Evolutionary conservation across 2,888 invertebrate genomes (phyloP), one percentile per base, ranked within the genome.

Genomic region (Marasmarcha lunaedactyla): DNA sequence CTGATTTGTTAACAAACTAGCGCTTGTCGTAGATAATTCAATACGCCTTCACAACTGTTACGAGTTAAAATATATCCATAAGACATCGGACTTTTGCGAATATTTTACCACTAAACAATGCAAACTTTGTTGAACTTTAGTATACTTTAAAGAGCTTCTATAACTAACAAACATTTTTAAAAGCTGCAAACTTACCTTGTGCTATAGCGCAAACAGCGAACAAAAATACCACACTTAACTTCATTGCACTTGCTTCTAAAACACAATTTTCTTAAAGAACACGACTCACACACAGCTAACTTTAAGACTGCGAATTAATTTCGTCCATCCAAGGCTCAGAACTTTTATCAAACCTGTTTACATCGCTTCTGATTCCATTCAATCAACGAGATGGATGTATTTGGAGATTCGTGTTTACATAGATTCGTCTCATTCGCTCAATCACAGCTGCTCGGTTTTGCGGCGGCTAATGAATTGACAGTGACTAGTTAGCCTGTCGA

Each of bases 171-270:
- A n/a, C n/a, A n/a, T n/a, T n/a, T n/a, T n/a, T n/a, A n/a, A n/a
- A n/a, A n/a, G n/a, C n/a, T n/a, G n/a, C n/a, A n/a, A n/a, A 77
- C 77, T 78, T 46, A 77, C 79, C 70, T 60, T 79, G 62, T 43
- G 59, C 59, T n/a, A 4, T 3, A 42, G 58, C 63, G 52, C 59
- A 68, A 47, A 73, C 55, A 42, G 56, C 55, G 42, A 71, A 51
- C 46, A 78, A 55, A 50, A 71, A 48, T 48, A 69, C 49, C 15
- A 53, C 44, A 13, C 43, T 51, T 38, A 55, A 46, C 67, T 71
- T 78, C 81, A 81, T 74, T 47, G 42, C 67, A 50, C 38, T 45
- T 40, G 47, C 49, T 30, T 20, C 20, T n/a, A n/a, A n/a, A n/a
- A n/a, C n/a, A n/a, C n/a, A n/a, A n/a, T n/a, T n/a, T n/a, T n/a